Base-by-base conservation (phyloP, 1,140 invertebrate genomes). In the Bombus waltoni region DNA sequence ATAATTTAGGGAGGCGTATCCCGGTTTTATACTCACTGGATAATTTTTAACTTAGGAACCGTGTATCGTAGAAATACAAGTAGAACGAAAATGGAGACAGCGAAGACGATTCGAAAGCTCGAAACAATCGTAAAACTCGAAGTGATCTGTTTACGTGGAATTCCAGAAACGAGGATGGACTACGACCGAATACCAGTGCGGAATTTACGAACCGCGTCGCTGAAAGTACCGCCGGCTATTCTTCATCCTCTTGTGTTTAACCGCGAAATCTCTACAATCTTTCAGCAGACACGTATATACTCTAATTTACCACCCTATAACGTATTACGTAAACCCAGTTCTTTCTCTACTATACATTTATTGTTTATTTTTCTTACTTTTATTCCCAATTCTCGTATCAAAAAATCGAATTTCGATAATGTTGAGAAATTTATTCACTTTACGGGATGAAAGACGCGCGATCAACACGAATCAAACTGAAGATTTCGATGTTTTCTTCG, bases 141-240 rank as follows among this genome's bases (percentile, higher is more conserved):
- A 13, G 4, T 22, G 70, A 81, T 81, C 40, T 81, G 70, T 81
- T 81, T 83, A 83, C 81, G 28, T 42, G 44, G 8, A 74, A 62
- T 40, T 73, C 53, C 13, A 32, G 25, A 40, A 66, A 10, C 47
- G 47, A 53, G 18, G 68, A 74, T 74, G 22, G 68, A 72, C 72
- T 59, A 82, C 40, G 4, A 2, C 2, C 0, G 1, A 53, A 53
- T 8, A 53, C 15, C n/a, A 28, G 22, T 1, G 25, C 13, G 57
- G 53, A 66, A 83, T 75, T 75, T 75, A 75, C 62, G 81, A 83
- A 66, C 71, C 42, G n/a, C 72, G 81, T 75, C 35, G 57, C 18
- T 32, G 81, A 10, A 82, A 82, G 38, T 66, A 32, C 40, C 25
- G 13, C 10, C 2, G 42, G 25, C 71, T 18, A 68, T 68, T 83